Base-by-base conservation (phyloP, 2,797 vertebrate genomes). In the Bovichtus diacanthus region DNA sequence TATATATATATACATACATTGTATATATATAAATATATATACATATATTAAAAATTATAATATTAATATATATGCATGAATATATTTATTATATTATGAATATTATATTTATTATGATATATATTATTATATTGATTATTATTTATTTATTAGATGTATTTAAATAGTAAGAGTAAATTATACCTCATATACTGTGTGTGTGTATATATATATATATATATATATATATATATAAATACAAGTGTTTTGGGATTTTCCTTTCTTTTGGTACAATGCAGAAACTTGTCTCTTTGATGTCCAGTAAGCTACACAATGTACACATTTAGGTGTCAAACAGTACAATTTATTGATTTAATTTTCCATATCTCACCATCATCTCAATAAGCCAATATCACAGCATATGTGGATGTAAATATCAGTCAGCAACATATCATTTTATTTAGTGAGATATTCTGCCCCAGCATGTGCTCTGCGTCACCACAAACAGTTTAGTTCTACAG, bases 261-360 rank as follows among this genome's bases (percentile, higher is more conserved):
- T 8, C 31, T 54, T 19, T 39, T 19, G 29, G 47, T 3, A 39
- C 6, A 43, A 13, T 39, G 7, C 31, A 58, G 11, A 51, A 8
- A 64, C 2, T 3, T 13, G 3, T 23, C 2, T 70, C 16, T 51
- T n/a, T 64, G 23, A 34, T 16, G 25, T 9, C 8, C 41, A 31
- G 12, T 21, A 27, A 67, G 0, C 3, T 65, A 62, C 18, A 67
- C 49, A 49, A 6, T 43, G 19, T 60, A 23, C 21, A 70, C 19
- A 51, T 41, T 29, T 23, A n/a, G 8, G 51, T 71, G 44, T 71
- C 58, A 80, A 56, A 82, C 63, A 69, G 18, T 4, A 61, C 46
- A 70, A 13, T 87, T 87, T 83, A 81, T 83, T 90, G 46, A 36
- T 64, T 66, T 82, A 2, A 60, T 51, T 72, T 78, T 8, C 21